Base-by-base conservation (phyloP, 2,797 vertebrate species). In the Coregonus sp. region DNA sequence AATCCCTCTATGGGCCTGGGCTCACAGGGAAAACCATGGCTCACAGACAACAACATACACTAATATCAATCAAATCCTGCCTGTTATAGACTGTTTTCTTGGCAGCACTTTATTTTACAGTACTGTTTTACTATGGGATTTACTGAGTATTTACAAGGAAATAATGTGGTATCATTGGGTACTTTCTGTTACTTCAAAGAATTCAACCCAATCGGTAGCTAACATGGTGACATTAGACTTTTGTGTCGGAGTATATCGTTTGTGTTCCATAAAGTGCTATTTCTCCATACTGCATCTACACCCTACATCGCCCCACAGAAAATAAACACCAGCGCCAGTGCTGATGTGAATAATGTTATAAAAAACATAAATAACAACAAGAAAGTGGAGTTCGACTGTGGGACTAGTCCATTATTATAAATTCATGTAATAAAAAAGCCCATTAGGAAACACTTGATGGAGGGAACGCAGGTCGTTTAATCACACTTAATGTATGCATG, bases 391-490 rank as follows among this genome's bases (percentile, higher is more conserved):
- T 90, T 92, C 40, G 72, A 89, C 89, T 90, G 89, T 89, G 85
- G 88, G 82, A 81, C 86, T 88, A 86, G 89, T 85, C 92, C 89
- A 92, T 93, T 94, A 92, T 93, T 90, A 94, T 91, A 93, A 94
- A 95, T 94, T 93, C 90, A 93, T 93, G 91, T 92, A 88, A 92
- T 93, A 93, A 93, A 93, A 94, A 93, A 92, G 88, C 86, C 91
- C 92, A 93, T 94, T 94, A 93, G 91, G 89, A 93, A 93, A 91
- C 93, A 92, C 92, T 94, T 92, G 92, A 93, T 93, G 90, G 92
- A 93, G 89, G 91, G 89, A 88, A 88, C 82, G 92, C 90, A 86
- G 89, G 89, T 86, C 85, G 89, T 93, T 94, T 94, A 93, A 94
- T 93, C 93, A 93, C 89, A 91, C 89, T 93, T 93, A 93, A 93